Percentiles rank a stretch among this genome's conserved stretches.
phyloP scores from a whole-genome alignment of 2,797 vertebrate genomes.

The Dallia pectoralis region DNA sequence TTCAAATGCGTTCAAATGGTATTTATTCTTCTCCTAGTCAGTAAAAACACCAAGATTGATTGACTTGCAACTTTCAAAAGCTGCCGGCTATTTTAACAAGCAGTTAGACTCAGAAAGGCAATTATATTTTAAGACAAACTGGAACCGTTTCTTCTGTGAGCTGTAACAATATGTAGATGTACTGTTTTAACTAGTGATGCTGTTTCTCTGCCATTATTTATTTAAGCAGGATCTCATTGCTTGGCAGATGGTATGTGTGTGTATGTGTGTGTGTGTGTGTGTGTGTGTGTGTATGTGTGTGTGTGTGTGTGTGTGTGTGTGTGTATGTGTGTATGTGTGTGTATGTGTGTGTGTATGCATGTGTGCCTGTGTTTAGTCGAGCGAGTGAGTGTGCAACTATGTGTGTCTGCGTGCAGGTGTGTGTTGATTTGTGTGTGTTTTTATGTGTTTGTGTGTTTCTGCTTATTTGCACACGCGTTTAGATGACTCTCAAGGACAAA shows the following conservation, averaged over 20 bases:
- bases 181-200: conserved; percentile 12
- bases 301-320: not conserved
- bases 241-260: conserved; percentile 29
- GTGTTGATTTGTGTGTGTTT: not conserved
- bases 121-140: conserved; percentile 30
- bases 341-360: not conserved
- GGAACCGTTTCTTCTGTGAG: conserved; percentile 29
- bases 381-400: not conserved
- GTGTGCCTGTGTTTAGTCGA: not conserved
- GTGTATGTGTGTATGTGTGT: not conserved
- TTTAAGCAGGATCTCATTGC: conserved; percentile 30
- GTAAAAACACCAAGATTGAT: conserved; percentile 41
- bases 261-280: not conserved
- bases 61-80: conserved; percentile 17
- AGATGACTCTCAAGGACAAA: not conserved
- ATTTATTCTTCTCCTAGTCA: conserved; percentile 12
- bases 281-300: not conserved
- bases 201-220: conserved; percentile 31
- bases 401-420: not conserved
- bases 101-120: conserved; percentile 17
- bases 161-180: conserved; percentile 23
- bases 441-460: not conserved
- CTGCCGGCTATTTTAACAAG: conserved; percentile 27
- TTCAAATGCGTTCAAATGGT: conserved; percentile 38
- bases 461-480: not conserved